Evolutionary conservation across 2,797 vertebrate species (phyloP).

Genomic region (Lycodopsis pacificus): DNA sequence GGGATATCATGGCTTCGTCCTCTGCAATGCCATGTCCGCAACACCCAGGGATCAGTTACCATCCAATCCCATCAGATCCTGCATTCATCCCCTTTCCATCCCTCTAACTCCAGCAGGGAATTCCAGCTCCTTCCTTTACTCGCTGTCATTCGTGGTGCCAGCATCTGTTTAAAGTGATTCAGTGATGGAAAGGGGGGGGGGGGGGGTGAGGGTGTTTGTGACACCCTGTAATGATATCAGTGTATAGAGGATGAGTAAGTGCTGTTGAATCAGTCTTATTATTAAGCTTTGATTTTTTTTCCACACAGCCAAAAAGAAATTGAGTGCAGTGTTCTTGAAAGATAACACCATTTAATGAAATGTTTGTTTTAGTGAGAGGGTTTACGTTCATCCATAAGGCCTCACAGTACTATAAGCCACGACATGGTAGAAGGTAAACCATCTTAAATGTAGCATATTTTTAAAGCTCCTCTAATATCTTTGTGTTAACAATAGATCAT

Average conservation of each 20-base stretch:
- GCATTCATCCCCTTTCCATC: conserved; percentile 29
- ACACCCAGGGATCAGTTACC: conserved; percentile 57
- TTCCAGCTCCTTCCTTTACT: conserved; percentile 44
- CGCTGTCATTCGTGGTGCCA: conserved; percentile 50
- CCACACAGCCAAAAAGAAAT: not conserved
- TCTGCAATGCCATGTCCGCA: conserved; percentile 40
- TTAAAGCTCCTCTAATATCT: not conserved
- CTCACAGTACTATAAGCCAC: not conserved
- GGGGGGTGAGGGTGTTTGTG: conserved; percentile 18
- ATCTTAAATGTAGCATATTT: not conserved
- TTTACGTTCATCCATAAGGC: not conserved
- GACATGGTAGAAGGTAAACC: not conserved
- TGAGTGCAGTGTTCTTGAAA: not conserved
- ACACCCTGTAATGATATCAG: conserved; percentile 40
- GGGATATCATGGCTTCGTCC: conserved; percentile 42
- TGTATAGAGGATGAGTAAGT: conserved; percentile 31
- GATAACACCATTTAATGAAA: not conserved
- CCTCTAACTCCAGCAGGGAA: conserved; percentile 29
- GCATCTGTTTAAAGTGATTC: conserved; percentile 57
- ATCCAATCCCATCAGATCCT: conserved; percentile 58
- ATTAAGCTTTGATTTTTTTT: not conserved
- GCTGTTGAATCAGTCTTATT: conserved; percentile 28
- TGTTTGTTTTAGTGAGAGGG: not conserved
- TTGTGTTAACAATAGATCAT: not conserved
- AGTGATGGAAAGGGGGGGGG: conserved; percentile 26